Percentiles rank a stretch among this genome's conserved stretches.
Evolutionary conservation across 2,888 invertebrate genomes (phyloP).

Genomic region (Seira musarum): DNA sequence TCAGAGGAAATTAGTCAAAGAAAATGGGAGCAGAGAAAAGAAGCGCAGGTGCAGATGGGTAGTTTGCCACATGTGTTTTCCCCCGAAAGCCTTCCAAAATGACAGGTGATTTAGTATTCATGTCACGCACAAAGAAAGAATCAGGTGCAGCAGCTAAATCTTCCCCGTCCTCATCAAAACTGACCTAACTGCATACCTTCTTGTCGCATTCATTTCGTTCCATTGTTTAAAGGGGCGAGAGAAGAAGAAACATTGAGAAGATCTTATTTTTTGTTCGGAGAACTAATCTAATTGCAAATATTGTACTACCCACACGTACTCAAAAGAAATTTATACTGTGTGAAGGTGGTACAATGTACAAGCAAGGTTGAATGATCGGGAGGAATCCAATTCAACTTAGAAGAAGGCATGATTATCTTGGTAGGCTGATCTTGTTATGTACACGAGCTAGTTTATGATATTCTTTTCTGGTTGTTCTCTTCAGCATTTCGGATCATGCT

Average conservation of each 20-base stretch:
- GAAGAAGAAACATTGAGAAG: background rate
- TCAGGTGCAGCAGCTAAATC: constrained; percentile 19
- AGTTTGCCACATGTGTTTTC: constrained; percentile 30
- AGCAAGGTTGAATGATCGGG: constrained; percentile 48
- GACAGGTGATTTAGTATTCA: constrained; percentile 40
- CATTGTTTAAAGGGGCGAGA: constrained; percentile 39
- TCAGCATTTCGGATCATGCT: too few relatives aligned
- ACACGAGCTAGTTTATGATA: too few relatives aligned
- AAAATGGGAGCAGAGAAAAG: background rate
- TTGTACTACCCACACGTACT: background rate
- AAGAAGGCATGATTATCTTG: background rate
- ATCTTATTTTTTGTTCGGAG: background rate
- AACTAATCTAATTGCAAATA: constrained; percentile 41
- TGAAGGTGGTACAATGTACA: background rate
- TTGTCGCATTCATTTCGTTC: background rate
- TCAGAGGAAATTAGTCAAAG: constrained; percentile 30
- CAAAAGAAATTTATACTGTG: constrained; percentile 3
- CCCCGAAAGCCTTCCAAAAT: background rate
- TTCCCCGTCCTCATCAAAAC: constrained; percentile 34
- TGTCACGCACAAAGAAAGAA: constrained; percentile 18
- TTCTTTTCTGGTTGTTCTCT: too few relatives aligned
- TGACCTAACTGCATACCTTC: constrained; percentile 39
- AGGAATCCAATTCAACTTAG: too few relatives aligned
- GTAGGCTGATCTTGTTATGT: background rate
- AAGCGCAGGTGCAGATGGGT: constrained; percentile 33